Percentiles rank a stretch among this genome's conserved stretches.
Evolutionary conservation across 2,888 invertebrate genomes (phyloP).

Genomic region (Brachyptera putata): DNA sequence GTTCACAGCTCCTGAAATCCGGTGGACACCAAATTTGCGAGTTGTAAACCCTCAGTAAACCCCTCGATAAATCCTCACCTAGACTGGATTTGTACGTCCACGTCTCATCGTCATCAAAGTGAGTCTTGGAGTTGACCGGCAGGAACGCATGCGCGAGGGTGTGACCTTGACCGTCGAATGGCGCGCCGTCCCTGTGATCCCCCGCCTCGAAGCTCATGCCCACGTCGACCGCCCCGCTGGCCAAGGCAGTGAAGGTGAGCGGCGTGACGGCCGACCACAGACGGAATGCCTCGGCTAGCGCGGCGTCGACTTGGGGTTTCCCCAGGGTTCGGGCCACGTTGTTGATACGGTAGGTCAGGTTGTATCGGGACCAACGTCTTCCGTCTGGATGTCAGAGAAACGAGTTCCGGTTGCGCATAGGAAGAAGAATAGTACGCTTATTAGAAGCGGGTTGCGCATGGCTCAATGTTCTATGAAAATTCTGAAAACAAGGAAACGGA

Average conservation of each 20-base stretch:
- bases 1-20: no score
- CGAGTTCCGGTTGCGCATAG: no score
- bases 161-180: conserved; percentile 91
- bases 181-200: conserved; percentile 92
- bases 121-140: conserved; percentile 94
- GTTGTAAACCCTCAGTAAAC: no score
- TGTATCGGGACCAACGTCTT: conserved; percentile 91
- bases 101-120: conserved; percentile 92
- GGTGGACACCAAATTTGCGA: no score
- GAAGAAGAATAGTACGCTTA: no score
- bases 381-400: conserved; percentile 78
- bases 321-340: conserved; percentile 67
- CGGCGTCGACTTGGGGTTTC: conserved; percentile 67
- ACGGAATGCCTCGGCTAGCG: conserved; percentile 76
- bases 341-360: conserved; percentile 82
- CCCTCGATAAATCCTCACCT: no score
- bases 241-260: conserved; percentile 66
- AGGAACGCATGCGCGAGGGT: conserved; percentile 94
- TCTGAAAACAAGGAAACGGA: no score
- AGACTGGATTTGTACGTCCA: no score
- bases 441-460: no score
- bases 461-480: no score
- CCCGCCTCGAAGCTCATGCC: conserved; percentile 83
- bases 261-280: conserved; percentile 80
- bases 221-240: conserved; percentile 71